Base-by-base conservation (phyloP, 2,113 vertebrate genomes). In the Campylomormyrus tamandua region DNA sequence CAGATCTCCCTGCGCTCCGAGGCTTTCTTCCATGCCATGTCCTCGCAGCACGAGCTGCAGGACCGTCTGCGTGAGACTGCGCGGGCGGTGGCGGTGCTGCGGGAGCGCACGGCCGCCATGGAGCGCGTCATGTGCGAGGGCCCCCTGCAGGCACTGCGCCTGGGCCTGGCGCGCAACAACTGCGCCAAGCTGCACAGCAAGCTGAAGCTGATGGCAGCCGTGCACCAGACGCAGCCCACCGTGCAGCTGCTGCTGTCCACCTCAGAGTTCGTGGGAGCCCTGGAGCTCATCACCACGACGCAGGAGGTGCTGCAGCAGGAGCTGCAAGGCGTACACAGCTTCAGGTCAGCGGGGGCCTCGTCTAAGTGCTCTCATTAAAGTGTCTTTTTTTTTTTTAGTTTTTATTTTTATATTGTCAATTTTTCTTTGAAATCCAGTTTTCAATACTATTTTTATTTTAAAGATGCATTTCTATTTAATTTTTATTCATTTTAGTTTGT, bases 11-110 rank as follows among this genome's bases (percentile, higher is more conserved):
- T 98, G 89, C 98, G 98, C 94, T 99, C 98, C 1, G 98, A 99
- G 93, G 98, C 98, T 3, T 99, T 99, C 94, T 99, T 99, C 92
- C 98, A 99, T 91, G 98, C 98, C 94, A 99, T 99, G 98, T 99
- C 98, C 90, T 99, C 98, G 56, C 98, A 99, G 95, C 98, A 98
- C 35, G 97, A 99, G 91, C 96, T 99, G 92, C 98, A 99, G 96
- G 98, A 99, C 97, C 97, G 97, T 92, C 97, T 99, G 95, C 97
- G 95, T 93, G 97, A 97, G 95, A 99, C 98, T 66, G 97, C 97
- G 91, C 96, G 95, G 84, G 97, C 98, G 89, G 98, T 99, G 90
- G 96, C 97, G 87, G 95, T 96, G 90, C 97, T 99, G 93, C 96
- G 98, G 91, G 95, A 97, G 88, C 98, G 97, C 89, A 99, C 97